Percentiles rank a stretch among this genome's conserved stretches.
Conservation (phyloP, 1,140 invertebrate genomes). For the Paraescarpia echinospica region DNA sequence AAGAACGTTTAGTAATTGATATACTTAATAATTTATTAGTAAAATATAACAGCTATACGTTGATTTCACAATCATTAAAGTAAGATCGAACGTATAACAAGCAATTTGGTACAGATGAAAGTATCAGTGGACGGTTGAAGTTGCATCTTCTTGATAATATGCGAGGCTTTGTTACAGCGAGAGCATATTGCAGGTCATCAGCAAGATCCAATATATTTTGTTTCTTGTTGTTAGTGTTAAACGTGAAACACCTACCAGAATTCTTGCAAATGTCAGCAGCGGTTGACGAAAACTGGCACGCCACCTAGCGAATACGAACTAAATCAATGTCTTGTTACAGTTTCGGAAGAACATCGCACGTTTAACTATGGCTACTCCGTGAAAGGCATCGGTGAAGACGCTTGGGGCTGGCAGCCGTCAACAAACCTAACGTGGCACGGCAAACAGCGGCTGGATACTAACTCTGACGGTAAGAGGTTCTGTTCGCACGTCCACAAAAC, state of each 20-base stretch:
- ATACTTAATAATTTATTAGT: no score
- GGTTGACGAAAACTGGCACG: background rate
- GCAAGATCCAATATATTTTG: no score
- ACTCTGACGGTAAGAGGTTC: background rate
- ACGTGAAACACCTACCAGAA: background rate
- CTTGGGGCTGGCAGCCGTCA: background rate
- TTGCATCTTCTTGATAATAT: no score
- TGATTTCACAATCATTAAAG: no score
- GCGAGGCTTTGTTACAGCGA: no score
- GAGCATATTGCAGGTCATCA: no score
- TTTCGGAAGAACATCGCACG: conserved; percentile 14
- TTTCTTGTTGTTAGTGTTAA: background rate
- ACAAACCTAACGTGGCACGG: conserved; percentile 5
- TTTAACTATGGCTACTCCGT: conserved; percentile 11
- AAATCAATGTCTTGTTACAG: background rate
- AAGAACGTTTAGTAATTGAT: no score
- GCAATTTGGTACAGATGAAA: no score
- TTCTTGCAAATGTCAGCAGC: background rate
- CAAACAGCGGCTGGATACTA: background rate
- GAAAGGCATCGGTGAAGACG: background rate
- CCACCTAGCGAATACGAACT: background rate
- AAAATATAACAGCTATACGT: no score
- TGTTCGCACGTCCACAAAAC: no score
- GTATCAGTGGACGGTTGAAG: no score
- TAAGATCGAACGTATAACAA: no score